Evolutionary conservation across 1,140 invertebrate genomes (phyloP), one percentile per base, ranked within the genome.

Genomic region (Adoxophyes honmai): DNA sequence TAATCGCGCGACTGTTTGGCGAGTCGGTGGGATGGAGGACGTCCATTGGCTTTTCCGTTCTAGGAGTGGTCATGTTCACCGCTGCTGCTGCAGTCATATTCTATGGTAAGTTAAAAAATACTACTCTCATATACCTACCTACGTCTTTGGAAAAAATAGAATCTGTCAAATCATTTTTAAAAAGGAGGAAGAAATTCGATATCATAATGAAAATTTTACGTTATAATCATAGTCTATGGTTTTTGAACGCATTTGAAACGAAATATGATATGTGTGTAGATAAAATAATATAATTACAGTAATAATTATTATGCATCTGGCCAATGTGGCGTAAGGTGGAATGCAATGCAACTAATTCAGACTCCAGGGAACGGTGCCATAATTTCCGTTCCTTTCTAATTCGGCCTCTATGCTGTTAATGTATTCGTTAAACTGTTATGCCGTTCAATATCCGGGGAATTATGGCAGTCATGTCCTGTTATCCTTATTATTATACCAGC

Each of bases 21-120:
- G 93, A 94, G 70, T 86, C 90, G n/a, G 88, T 92, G 11, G 93
- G 93, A 9, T 94, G 92, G 81, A 90, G 90, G 80, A 93, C 92
- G 39, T 88, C 91, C 4, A 74, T 92, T 8, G 74, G 92, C n/a
- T 94, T 94, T 67, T 91, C 93, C 0, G 70, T 91, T 1, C 65
- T 92, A 2, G 93, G 92, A 1, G 89, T 91, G 15, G 79, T 92
- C 11, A 81, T 94, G 59, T 93, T 94, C 68, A 80, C 93, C 1
- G 90, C 92, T 1, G 91, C 93, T 0, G 93, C 91, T 9, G 91
- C 88, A 34, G 80, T 94, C 16, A 91, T 93, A 21, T 89, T 93
- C 52, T 90, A 92, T 64, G 92, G 91, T 86, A 91, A 90, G 90
- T 83, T 28, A 28, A n/a, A n/a, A n/a, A n/a, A n/a, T n/a, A n/a